phyloP scores from a whole-genome alignment of 1,140 invertebrate genomes.

The Orchestia grillus region DNA sequence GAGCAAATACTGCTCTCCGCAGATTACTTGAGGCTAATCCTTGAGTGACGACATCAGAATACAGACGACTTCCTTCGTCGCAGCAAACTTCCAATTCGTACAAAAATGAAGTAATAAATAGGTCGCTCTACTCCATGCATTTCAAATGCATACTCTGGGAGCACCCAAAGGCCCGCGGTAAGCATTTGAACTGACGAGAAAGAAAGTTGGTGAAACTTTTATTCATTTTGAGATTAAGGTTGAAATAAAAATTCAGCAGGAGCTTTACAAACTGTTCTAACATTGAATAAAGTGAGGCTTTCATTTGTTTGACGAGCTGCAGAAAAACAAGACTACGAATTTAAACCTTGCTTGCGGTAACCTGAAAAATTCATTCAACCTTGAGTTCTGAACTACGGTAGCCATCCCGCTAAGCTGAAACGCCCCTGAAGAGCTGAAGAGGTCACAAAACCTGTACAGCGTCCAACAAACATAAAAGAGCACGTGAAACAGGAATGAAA shows the following conservation, averaged over 20 bases:
- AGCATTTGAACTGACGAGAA: slow-evolving; percentile 5
- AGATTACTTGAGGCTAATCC: background rate
- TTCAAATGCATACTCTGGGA: background rate
- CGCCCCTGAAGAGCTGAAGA: background rate
- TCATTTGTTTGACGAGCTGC: background rate
- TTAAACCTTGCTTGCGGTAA: background rate
- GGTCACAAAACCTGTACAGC: background rate
- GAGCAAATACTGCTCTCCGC: background rate
- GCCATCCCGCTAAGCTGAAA: background rate
- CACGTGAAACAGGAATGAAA: slow-evolving; percentile 31
- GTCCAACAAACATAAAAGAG: background rate
- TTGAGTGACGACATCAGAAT: slow-evolving; percentile 23
- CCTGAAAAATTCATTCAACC: background rate
- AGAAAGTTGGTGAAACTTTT: background rate
- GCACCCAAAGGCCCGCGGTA: background rate
- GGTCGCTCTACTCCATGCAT: background rate
- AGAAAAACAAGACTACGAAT: background rate
- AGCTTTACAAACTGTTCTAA: background rate
- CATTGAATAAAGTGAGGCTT: background rate
- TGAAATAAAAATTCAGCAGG: background rate
- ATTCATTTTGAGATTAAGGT: background rate
- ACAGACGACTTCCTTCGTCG: slow-evolving; percentile 11
- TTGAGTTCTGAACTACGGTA: background rate
- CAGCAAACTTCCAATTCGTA: slow-evolving; percentile 23
- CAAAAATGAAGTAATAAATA: slow-evolving; percentile 17